Evolutionary conservation across 2,797 vertebrate genomes (phyloP).

Genomic region (Holocentrus rufus): DNA sequence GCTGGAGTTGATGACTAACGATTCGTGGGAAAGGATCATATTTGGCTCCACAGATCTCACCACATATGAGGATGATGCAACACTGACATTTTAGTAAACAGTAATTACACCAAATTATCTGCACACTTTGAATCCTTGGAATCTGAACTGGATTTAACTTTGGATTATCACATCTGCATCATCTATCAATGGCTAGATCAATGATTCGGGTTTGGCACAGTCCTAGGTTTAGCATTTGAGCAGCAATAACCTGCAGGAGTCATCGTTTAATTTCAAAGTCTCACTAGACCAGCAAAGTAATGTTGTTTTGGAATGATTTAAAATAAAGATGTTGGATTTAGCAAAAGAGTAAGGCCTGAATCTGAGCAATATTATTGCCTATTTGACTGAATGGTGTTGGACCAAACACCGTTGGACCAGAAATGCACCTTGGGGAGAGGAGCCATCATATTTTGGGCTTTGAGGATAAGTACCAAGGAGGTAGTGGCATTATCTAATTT

Average conservation of each 20-base stretch:
- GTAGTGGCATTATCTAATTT: constrained; percentile 57
- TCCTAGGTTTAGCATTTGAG: not conserved
- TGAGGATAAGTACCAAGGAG: constrained; percentile 43
- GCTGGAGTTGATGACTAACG: constrained; percentile 70
- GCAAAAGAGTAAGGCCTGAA: not conserved
- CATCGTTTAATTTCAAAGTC: not conserved
- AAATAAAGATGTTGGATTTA: not conserved
- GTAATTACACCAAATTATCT: constrained; percentile 55
- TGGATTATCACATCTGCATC: constrained; percentile 22
- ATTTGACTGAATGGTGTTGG: not conserved
- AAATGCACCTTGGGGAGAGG: not conserved
- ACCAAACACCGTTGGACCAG: not conserved
- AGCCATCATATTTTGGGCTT: constrained; percentile 32
- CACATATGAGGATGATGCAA: constrained; percentile 71
- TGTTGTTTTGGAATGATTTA: not conserved
- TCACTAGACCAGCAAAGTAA: not conserved
- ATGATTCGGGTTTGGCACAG: not conserved
- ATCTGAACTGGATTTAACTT: constrained; percentile 11
- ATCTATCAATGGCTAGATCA: constrained; percentile 9
- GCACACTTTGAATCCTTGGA: constrained; percentile 47
- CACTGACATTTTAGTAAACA: constrained; percentile 63
- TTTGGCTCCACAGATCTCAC: constrained; percentile 67
- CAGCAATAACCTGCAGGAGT: not conserved
- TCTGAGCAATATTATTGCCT: not conserved
- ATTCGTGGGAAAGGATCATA: constrained; percentile 72